phyloP scores from a whole-genome alignment of 2,113 vertebrate species.

The Saccopteryx leptura region DNA sequence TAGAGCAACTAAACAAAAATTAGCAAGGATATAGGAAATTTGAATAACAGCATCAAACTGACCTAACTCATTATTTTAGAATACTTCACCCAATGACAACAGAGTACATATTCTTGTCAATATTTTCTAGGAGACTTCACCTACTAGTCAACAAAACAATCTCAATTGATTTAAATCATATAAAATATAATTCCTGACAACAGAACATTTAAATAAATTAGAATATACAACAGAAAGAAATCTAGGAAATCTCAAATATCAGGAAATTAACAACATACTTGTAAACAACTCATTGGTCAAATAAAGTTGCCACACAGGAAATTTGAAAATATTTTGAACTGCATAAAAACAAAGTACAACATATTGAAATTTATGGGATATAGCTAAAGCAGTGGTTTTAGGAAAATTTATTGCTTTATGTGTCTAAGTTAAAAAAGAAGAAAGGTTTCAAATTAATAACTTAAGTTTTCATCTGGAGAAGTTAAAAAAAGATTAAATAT shows the following conservation, averaged over 20 bases:
- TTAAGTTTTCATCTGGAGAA: neutral
- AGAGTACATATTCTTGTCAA: neutral
- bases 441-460: conserved; percentile 6
- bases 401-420: neutral
- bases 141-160: neutral
- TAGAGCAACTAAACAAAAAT: neutral
- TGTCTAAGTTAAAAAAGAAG: neutral
- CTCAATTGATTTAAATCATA: neutral
- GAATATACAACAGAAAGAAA: neutral
- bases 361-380: too few species aligned
- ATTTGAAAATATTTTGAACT: neutral
- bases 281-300: neutral
- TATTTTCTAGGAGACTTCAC: neutral
- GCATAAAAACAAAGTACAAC: neutral
- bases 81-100: neutral
- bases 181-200: neutral
- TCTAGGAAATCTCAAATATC: conserved; percentile 1
- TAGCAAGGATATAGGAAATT: neutral
- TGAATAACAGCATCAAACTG: neutral
- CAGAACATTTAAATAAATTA: conserved; percentile 38
- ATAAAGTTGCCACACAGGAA: neutral
- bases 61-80: neutral
- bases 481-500: neutral
- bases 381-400: neutral
- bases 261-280: conserved; percentile 5